Evolutionary conservation across 2,797 vertebrate genomes (phyloP).

Genomic region (Danio albolineatus): DNA sequence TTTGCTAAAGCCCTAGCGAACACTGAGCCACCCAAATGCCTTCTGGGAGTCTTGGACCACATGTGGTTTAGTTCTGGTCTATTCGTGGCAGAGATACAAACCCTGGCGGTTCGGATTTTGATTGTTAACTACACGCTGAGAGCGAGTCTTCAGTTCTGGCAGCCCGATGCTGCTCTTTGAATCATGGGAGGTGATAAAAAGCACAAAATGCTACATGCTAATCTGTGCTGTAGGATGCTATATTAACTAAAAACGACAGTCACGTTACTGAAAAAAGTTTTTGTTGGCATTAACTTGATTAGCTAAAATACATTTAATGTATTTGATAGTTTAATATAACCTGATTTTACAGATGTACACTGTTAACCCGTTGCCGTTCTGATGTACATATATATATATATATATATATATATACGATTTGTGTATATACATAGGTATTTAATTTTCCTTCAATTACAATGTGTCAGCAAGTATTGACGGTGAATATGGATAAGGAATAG

Average conservation of each 20-base stretch:
- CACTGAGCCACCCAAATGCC: neutral
- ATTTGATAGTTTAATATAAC: too few relatives aligned
- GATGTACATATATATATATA: too few relatives aligned
- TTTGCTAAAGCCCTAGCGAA: neutral
- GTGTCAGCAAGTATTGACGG: too few relatives aligned
- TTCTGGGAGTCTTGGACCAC: neutral
- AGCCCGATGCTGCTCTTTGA: neutral
- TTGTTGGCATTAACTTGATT: too few relatives aligned
- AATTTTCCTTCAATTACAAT: too few relatives aligned
- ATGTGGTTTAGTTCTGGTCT: constrained; percentile 12
- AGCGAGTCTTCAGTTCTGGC: neutral
- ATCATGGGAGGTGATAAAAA: neutral
- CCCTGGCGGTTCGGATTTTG: neutral
- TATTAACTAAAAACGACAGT: neutral
- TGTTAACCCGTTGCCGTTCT: too few relatives aligned
- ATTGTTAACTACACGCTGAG: neutral
- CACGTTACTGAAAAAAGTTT: too few relatives aligned
- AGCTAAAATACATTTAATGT: too few relatives aligned
- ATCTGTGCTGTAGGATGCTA: neutral
- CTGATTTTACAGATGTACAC: too few relatives aligned
- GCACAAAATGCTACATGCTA: neutral
- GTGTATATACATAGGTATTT: too few relatives aligned
- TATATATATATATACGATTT: too few relatives aligned
- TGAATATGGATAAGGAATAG: too few relatives aligned
- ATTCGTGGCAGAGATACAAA: constrained; percentile 20